A percentile compares a stretch with the other conserved stretches of the same genome.
These are phyloP conservation scores for Neolamprologus ventralis DNA, from an alignment of 2,113 vertebrate species.

Conservation along the genomic window DNA sequence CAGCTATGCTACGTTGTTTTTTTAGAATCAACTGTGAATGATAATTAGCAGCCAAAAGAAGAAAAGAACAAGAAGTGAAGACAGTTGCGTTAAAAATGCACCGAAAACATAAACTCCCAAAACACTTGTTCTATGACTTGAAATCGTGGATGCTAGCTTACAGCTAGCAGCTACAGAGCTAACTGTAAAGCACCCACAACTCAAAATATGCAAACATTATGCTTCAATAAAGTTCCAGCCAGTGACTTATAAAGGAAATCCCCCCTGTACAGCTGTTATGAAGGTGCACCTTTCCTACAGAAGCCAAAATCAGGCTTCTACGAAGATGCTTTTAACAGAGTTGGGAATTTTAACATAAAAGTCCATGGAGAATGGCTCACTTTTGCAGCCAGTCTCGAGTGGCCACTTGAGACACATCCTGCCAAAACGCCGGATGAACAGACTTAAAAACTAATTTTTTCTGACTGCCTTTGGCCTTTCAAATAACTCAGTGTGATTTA, in stretches of 20 bases:
- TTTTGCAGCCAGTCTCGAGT: neutral
- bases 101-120: neutral
- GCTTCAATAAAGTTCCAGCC: neutral
- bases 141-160: neutral
- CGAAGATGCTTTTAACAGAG: neutral
- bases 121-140: neutral
- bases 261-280: neutral
- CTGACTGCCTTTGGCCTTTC: neutral
- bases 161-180: neutral
- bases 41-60: neutral
- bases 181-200: neutral
- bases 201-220: neutral
- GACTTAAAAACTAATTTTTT: neutral
- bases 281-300: neutral
- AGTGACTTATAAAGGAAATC: neutral
- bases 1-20: neutral
- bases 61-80: neutral
- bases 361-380: neutral
- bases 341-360: neutral
- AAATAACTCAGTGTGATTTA: neutral
- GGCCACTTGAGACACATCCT: neutral
- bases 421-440: neutral
- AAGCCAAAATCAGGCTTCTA: neutral
- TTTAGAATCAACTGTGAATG: neutral
- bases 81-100: neutral